A percentile compares a stretch with the other conserved stretches of the same genome.
Conservation (phyloP, 2,797 vertebrate species). For the Pampus argenteus region DNA sequence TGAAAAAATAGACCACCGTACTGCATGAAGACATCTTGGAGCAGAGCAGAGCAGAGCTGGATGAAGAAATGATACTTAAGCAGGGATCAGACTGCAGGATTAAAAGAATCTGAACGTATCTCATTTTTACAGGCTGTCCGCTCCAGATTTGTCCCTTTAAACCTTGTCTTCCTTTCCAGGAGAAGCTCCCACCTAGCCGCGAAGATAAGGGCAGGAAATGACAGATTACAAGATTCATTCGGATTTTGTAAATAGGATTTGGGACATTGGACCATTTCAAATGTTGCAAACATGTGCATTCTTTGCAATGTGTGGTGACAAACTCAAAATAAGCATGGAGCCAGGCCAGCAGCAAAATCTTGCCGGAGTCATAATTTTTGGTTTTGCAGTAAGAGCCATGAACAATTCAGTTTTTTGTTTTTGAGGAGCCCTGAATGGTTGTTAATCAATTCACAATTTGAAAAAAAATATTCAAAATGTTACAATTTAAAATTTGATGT, state of each 20-base stretch:
- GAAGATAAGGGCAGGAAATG: constrained; percentile 72
- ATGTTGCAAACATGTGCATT: constrained; percentile 62
- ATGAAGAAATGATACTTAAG: constrained; percentile 64
- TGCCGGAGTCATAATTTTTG: constrained; percentile 17
- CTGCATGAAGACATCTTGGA: constrained; percentile 58
- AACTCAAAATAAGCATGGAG: constrained; percentile 35
- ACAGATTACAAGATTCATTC: constrained; percentile 73
- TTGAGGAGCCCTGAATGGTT: no score
- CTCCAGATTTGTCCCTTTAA: constrained; percentile 61
- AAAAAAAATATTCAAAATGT: no score
- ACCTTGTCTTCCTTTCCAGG: constrained; percentile 53
- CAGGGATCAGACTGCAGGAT: constrained; percentile 71
- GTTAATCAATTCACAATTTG: no score
- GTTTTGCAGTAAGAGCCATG: constrained; percentile 3
- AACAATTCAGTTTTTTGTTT: neutral
- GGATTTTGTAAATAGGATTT: constrained; percentile 76
- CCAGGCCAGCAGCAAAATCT: constrained; percentile 37
- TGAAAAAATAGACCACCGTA: constrained; percentile 46
- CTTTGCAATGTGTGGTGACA: constrained; percentile 30
- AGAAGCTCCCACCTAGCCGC: constrained; percentile 55
- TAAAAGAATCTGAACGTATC: constrained; percentile 71
- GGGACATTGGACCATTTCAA: constrained; percentile 64
- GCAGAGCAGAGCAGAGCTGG: constrained; percentile 41
- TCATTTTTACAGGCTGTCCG: constrained; percentile 68
- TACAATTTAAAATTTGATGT: no score